These are phyloP conservation scores for Tineola bisselliella DNA, from an alignment of 2,888 invertebrate genomes.

Conservation along the genomic window DNA sequence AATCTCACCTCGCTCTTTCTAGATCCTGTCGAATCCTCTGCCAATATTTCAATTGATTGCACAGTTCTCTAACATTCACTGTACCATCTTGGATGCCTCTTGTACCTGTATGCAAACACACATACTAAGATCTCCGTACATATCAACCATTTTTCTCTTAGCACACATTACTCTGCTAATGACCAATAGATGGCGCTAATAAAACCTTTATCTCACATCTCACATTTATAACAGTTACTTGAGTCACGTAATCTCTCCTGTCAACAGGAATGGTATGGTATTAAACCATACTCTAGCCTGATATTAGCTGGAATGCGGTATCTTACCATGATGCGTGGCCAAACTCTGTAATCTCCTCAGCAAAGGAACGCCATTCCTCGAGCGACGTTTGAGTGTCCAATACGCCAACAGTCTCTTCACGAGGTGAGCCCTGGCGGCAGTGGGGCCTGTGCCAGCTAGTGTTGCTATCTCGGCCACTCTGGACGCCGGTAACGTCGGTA, in stretches of 20 bases:
- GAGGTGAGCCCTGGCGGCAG: constrained; percentile 82
- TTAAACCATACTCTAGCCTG: too few species aligned
- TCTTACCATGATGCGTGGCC: constrained; percentile 43
- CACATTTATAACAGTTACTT: too few species aligned
- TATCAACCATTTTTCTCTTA: too few species aligned
- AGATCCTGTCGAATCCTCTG: constrained; percentile 92
- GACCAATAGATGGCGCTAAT: not conserved
- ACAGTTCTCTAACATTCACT: constrained; percentile 77
- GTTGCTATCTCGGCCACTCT: constrained; percentile 87
- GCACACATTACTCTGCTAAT: too few species aligned
- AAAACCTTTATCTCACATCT: too few species aligned
- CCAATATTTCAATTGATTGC: constrained; percentile 92
- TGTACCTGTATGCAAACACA: constrained; percentile 32
- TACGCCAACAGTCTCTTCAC: constrained; percentile 92
- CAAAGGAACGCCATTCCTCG: constrained; percentile 84
- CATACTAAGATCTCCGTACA: too few species aligned
- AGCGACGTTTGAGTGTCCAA: constrained; percentile 96
- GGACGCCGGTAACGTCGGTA: constrained; percentile 92
- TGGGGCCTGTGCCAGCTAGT: constrained; percentile 68
- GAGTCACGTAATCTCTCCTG: too few species aligned
- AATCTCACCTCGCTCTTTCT: constrained; percentile 79
- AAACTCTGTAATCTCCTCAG: constrained; percentile 35
- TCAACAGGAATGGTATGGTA: too few species aligned
- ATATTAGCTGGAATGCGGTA: not conserved
- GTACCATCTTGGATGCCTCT: constrained; percentile 70